Base-by-base conservation (phyloP, 2,113 vertebrate species). In the Empidonax alnorum region DNA sequence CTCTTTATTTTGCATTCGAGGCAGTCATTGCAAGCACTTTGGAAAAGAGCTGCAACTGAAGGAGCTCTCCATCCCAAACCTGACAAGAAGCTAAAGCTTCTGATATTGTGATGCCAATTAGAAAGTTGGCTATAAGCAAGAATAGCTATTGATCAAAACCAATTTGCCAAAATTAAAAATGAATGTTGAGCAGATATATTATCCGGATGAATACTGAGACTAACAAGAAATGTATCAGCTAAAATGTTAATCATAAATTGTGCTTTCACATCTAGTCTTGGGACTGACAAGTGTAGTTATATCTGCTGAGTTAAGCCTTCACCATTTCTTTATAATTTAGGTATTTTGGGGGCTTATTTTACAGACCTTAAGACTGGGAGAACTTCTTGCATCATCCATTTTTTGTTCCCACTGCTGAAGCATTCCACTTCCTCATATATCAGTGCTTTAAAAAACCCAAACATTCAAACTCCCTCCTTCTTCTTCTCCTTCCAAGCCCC, bases 221-320 rank as follows among this genome's bases (percentile, higher is more conserved):
- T 89, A 65, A 56, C 62, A 82, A 87, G 72, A 71, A 77, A 33
- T n/a, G 39, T 33, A 47, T 95, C 68, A 71, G 90, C 92, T 88
- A 59, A 93, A 95, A 94, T n/a, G 39, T 74, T 66, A 59, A 59
- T 74, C 31, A 15, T 68, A 92, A 95, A 77, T 93, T 77, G 28
- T 71, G 39, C 73, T 90, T 92, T 86, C 42, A 10, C 31, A 39
- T 84, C 76, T 61, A 77, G 23, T 23, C 9, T 69, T 1, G 2
- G 67, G 50, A 35, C 55, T 83, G 82, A 74, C 5, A 62, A 91
- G 14, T 50, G 50, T 35, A 49, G 37, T 86, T 66, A 4, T 49
- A 68, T 39, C 50, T 92, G 88, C 83, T 84, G 90, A 88, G 55
- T 21, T 74, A 55, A 77, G 50, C 24, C 42, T 69, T 88, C 75